Evolutionary conservation across 2,797 vertebrate genomes (phyloP), one percentile per base, ranked within the genome.

Genomic region (Enteromius viviparus): DNA sequence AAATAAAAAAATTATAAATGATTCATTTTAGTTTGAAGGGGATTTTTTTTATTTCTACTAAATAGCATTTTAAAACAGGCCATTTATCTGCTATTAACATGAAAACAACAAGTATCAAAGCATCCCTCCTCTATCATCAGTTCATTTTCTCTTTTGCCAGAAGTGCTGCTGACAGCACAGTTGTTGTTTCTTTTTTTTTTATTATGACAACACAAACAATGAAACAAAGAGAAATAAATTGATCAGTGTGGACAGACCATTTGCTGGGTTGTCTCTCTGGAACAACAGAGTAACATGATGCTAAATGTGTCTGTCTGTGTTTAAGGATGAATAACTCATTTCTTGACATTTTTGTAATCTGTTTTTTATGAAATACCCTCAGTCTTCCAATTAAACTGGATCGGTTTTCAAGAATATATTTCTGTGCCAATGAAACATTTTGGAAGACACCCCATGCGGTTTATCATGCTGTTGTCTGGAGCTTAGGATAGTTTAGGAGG

Each of bases 291-390:
- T 37, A 86, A 80, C 79, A 79, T 40, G 81, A 81, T 82, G 45
- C 51, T 70, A 74, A 78, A 66, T 74, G 15, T 37, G 70, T 64
- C 60, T 72, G 51, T 69, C 75, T 68, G 40, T 29, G 32, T 65
- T 80, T 37, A 80, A 71, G 15, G 47, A 85, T 72, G 34, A 83
- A 84, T 77, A 77, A n/a, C 62, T 86, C 10, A 84, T 80, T 64
- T 69, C 53, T 64, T 72, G 80, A 81, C 11, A 71, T 10, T 17
- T 72, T 68, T 81, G 14, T 34, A 17, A 49, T 72, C 40, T 17
- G 26, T 62, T 29, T 69, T 64, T 60, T 45, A 71, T 71, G 23
- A 21, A 70, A 71, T 72, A 37, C 14, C 58, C 80, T 15, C 14
- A 74, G 42, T 49, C 55, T 23, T 29, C 62, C 75, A 71, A 19